phyloP scores from a whole-genome alignment of 2,888 invertebrate species.

The Phaedon cochleariae region DNA sequence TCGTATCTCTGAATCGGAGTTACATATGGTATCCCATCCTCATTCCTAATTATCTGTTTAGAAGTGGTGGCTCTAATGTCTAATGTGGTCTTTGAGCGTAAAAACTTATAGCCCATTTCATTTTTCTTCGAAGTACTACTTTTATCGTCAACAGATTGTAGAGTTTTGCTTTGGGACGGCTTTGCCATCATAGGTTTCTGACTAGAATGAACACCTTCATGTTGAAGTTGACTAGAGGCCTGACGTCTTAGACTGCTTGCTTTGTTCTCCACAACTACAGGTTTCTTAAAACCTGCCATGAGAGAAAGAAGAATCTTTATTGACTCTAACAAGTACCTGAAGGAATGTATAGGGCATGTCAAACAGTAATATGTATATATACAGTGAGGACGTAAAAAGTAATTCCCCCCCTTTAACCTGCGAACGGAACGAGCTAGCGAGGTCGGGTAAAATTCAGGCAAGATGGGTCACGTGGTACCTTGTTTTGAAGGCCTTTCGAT shows the following conservation, averaged over 20 bases:
- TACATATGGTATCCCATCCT: slow-evolving; percentile 60
- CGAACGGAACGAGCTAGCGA: too few relatives aligned
- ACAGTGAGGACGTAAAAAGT: too few relatives aligned
- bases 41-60: slow-evolving; percentile 61
- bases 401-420: too few relatives aligned
- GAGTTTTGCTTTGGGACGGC: slow-evolving; percentile 17
- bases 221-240: slow-evolving; percentile 40
- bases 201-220: slow-evolving; percentile 34
- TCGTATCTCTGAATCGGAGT: slow-evolving; percentile 80
- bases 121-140: slow-evolving; percentile 26
- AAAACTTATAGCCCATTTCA: slow-evolving; percentile 50
- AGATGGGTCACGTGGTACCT: too few relatives aligned
- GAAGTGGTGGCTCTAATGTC: slow-evolving; percentile 51
- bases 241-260: slow-evolving; percentile 47
- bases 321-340: too few relatives aligned
- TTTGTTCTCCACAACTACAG: slow-evolving; percentile 44
- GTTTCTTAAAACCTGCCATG: slow-evolving; percentile 26
- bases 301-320: too few relatives aligned
- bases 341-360: too few relatives aligned
- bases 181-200: slow-evolving; percentile 19
- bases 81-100: slow-evolving; percentile 60
- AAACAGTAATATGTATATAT: too few relatives aligned
- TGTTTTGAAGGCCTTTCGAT: too few relatives aligned
- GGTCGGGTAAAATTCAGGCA: too few relatives aligned
- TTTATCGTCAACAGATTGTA: slow-evolving; percentile 24